phyloP scores from a whole-genome alignment of 2,113 vertebrate species.

The Labrus mixtus region DNA sequence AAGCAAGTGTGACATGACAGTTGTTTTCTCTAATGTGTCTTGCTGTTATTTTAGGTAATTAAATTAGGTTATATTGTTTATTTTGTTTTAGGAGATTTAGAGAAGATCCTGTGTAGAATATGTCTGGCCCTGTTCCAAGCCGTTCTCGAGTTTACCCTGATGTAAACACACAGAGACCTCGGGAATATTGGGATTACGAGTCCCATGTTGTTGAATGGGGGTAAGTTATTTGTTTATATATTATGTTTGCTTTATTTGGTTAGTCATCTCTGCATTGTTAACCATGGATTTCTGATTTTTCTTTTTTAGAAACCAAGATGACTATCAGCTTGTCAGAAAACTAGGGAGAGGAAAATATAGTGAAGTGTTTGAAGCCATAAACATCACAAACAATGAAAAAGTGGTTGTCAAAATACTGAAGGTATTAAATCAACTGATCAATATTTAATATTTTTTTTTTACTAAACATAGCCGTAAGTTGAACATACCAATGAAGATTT shows the following conservation, averaged over 20 bases:
- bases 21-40: neutral
- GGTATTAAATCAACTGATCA: slow-evolving; percentile 76
- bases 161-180: slow-evolving; percentile 90
- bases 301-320: slow-evolving; percentile 86
- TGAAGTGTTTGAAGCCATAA: slow-evolving; percentile 90
- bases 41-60: neutral
- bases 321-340: slow-evolving; percentile 91
- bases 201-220: slow-evolving; percentile 91
- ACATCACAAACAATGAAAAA: slow-evolving; percentile 97
- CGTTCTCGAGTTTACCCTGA: slow-evolving; percentile 90
- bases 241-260: neutral
- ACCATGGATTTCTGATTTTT: neutral
- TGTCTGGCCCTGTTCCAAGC: slow-evolving; percentile 90
- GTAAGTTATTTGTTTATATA: slow-evolving; percentile 69
- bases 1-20: too few relatives aligned
- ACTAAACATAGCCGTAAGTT: neutral
- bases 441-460: neutral
- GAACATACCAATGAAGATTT: neutral
- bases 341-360: slow-evolving; percentile 91
- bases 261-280: neutral
- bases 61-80: neutral
- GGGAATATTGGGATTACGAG: slow-evolving; percentile 90
- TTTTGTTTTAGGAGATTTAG: slow-evolving; percentile 75
- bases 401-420: slow-evolving; percentile 99
- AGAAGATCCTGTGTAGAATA: slow-evolving; percentile 82